Evolutionary conservation across 2,113 vertebrate species (phyloP), one percentile per base, ranked within the genome.

Genomic region (Nothobranchius furzeri): DNA sequence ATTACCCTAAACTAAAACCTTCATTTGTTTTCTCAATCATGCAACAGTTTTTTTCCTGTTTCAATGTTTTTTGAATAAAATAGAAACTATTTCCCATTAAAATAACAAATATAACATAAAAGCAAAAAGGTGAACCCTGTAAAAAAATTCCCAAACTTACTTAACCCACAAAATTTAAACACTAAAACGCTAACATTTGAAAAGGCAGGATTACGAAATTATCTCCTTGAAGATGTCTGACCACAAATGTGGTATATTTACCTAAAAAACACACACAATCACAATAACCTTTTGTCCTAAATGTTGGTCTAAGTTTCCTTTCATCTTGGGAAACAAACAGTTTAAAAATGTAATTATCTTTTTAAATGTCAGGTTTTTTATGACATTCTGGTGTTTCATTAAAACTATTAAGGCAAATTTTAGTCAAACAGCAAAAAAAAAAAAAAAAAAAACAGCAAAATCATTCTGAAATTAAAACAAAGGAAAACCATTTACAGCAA

Each of bases 391-490:
- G 50, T 63, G 93, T 88, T 94, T 93, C 94, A 94, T 95, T 84
- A 92, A 96, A 96, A 95, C 92, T 92, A 94, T 95, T 95, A 96
- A 99, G 96, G 96, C 95, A 98, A 95, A 95, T 94, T 95, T 94
- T 92, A 60, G 93, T 92, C 92, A 94, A 82, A 89, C 73, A 79
- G 66, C 78, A 81, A 94, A 93, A 93, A 20, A 20, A 20, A 20
- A 20, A 20, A 20, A 20, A 20, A 20, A 20, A 20, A 20, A 94
- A 80, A 89, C 73, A 79, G 66, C 78, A 81, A 94, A 93, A 93
- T 94, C 90, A 94, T 93, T 91, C 93, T 92, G 95, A 92, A 77
- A 83, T 74, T 93, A 88, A 89, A 13, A 20, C 3, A 49, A 7
- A 47, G 93, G 87, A 85, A 85, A 91, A 91, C 91, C 93, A 92